These are phyloP conservation scores for Parnassius glacialis DNA, from an alignment of 2,888 invertebrate genomes.

Conservation along the genomic window DNA sequence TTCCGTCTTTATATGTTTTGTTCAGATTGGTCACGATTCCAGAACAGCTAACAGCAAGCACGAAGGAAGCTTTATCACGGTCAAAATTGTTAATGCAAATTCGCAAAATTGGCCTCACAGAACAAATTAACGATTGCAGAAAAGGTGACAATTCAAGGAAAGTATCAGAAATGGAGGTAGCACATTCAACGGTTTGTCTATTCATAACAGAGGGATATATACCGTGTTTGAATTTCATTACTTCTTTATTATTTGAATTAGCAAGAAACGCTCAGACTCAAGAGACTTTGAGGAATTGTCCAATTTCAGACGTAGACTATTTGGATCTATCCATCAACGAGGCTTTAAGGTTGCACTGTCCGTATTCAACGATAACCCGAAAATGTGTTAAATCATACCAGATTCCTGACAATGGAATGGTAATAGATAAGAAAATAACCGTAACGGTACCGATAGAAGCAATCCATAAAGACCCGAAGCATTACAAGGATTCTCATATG, in stretches of 20 bases:
- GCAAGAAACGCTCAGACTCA: conserved; percentile 55
- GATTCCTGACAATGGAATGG: conserved; percentile 53
- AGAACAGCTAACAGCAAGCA: conserved; percentile 47
- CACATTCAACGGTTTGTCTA: conserved; percentile 52
- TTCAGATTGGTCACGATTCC: conserved; percentile 54
- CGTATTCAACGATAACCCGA: conserved; percentile 62
- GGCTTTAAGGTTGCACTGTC: conserved; percentile 64
- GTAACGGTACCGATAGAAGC: conserved; percentile 63
- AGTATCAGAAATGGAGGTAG: conserved; percentile 49
- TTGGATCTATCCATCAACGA: conserved; percentile 65
- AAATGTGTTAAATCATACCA: conserved; percentile 64
- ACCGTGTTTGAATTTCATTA: conserved; percentile 59
- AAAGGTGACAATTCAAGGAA: conserved; percentile 31
- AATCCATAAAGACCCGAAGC: conserved; percentile 58
- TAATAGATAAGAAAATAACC: conserved; percentile 62
- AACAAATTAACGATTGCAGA: conserved; percentile 41
- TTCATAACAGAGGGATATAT: conserved; percentile 70
- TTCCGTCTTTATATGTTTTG: conserved; percentile 63
- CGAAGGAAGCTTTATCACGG: conserved; percentile 43
- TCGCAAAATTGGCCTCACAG: conserved; percentile 49
- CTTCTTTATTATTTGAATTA: conserved; percentile 60
- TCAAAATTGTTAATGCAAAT: conserved; percentile 54
- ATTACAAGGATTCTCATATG: conserved; percentile 52
- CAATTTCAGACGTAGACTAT: conserved; percentile 44
- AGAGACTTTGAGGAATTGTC: conserved; percentile 50